Evolutionary conservation across 2,888 invertebrate species (phyloP).

Genomic region (Tachystola acroxantha): DNA sequence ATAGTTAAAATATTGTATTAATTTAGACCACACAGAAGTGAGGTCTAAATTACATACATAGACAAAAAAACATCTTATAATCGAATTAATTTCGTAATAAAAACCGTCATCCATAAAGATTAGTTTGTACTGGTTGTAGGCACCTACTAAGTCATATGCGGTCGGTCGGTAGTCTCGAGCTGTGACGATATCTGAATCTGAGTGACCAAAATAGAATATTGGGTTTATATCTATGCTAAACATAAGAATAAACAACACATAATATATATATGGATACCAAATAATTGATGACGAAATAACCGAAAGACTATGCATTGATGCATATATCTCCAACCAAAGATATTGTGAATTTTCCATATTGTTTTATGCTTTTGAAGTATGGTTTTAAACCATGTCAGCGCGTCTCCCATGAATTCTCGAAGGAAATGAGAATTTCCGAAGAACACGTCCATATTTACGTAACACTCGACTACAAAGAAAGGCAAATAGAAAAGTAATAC

Average conservation of each 20-base stretch:
- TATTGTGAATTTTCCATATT: no score
- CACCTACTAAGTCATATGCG: no score
- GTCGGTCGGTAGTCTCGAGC: slow-evolving; percentile 22
- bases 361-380: background rate
- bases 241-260: slow-evolving; percentile 19
- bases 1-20: no score
- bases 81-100: slow-evolving; percentile 14
- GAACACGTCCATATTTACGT: slow-evolving; percentile 71
- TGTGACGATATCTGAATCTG: slow-evolving; percentile 15
- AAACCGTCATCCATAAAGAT: slow-evolving; percentile 17
- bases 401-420: slow-evolving; percentile 52
- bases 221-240: slow-evolving; percentile 16
- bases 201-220: slow-evolving; percentile 12
- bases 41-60: no score
- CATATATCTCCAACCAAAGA: no score
- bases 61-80: slow-evolving; percentile 6
- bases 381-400: background rate
- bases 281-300: slow-evolving; percentile 13
- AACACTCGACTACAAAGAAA: slow-evolving; percentile 76
- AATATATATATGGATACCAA: no score
- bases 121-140: slow-evolving; percentile 16
- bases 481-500: slow-evolving; percentile 74
- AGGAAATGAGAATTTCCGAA: slow-evolving; percentile 70
- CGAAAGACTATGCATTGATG: background rate
- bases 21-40: slow-evolving; percentile 15